Evolutionary conservation across 2,113 vertebrate species (phyloP).

Genomic region (Serinus canaria): DNA sequence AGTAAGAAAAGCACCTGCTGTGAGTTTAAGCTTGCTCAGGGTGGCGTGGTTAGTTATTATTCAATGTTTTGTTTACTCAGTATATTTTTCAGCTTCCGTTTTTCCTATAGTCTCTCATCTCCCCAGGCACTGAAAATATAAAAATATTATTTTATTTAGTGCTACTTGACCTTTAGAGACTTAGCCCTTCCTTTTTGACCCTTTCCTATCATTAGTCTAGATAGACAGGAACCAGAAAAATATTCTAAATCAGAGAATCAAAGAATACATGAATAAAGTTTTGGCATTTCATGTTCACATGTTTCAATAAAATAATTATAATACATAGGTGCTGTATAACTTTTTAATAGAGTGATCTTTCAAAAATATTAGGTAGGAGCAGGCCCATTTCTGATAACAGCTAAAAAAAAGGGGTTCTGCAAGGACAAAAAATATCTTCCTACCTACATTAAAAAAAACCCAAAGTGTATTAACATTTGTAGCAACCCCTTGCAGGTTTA

Average conservation of each 20-base stretch:
- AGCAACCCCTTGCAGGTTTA: not conserved
- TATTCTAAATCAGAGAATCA: not conserved
- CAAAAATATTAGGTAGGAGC: not conserved
- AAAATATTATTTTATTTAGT: not conserved
- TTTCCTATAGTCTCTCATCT: not conserved
- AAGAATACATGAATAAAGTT: not conserved
- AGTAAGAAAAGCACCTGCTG: not conserved
- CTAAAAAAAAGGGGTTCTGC: not conserved
- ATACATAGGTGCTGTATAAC: accelerated
- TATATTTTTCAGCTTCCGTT: not conserved
- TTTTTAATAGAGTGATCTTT: not conserved
- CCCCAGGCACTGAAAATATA: not conserved
- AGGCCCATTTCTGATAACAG: not conserved
- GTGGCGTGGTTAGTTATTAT: not conserved
- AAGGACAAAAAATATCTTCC: not conserved
- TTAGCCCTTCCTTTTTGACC: not conserved
- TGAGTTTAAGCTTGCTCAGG: not conserved
- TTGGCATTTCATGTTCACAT: not conserved
- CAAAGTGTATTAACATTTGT: not conserved
- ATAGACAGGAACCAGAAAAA: not conserved
- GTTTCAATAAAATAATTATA: not conserved
- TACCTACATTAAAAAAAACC: not conserved
- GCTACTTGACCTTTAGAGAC: not conserved
- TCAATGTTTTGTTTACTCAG: not conserved
- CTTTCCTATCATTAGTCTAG: not conserved